phyloP scores from a whole-genome alignment of 2,113 vertebrate species.

The Mesitornis unicolor region DNA sequence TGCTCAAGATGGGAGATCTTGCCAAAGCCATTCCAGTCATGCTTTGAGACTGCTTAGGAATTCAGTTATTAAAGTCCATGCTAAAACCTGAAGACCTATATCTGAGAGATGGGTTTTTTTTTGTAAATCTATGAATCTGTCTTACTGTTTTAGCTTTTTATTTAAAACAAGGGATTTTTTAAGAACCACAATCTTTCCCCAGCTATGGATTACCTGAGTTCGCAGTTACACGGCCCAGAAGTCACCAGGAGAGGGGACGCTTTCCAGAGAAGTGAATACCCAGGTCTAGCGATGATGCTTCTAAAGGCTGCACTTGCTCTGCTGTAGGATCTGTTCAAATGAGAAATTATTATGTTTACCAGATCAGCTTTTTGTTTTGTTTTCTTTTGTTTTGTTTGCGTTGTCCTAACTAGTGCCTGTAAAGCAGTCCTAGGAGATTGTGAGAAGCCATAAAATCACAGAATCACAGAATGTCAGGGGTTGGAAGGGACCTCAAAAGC shows the following conservation, averaged over 20 bases:
- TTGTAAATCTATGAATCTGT: not conserved
- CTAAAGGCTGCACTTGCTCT: not conserved
- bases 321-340: not conserved
- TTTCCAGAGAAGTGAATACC: not conserved
- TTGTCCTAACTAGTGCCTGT: not conserved
- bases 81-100: not conserved
- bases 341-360: not conserved
- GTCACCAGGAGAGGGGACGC: accelerated
- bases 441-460: not conserved
- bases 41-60: not conserved
- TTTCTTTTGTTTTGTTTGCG: not conserved
- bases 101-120: not conserved
- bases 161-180: not conserved
- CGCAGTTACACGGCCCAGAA: not conserved
- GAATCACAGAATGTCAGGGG: too few species aligned
- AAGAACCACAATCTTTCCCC: not conserved
- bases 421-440: not conserved
- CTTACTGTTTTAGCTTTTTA: not conserved
- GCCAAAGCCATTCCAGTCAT: not conserved
- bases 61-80: not conserved
- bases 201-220: not conserved
- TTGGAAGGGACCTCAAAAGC: too few species aligned
- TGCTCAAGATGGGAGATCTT: not conserved
- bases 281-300: not conserved
- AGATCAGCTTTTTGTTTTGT: not conserved